phyloP scores from a whole-genome alignment of 2,888 invertebrate species.

The Pedicia rivosa region DNA sequence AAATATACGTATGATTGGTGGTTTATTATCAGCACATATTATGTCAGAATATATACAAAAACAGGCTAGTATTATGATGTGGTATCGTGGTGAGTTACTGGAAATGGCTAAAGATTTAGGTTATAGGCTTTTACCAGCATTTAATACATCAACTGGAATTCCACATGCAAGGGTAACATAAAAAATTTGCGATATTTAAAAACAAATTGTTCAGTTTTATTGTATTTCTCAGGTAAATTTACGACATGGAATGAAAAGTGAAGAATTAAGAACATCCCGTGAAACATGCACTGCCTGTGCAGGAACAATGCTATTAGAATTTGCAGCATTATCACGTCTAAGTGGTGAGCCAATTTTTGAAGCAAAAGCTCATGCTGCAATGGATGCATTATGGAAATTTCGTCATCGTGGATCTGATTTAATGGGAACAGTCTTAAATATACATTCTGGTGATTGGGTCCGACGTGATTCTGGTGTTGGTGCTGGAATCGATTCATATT shows the following conservation, averaged over 20 bases:
- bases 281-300: constrained; percentile 98
- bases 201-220: constrained; percentile 14
- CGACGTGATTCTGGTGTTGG: constrained; percentile 93
- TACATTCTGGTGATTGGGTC: constrained; percentile 98
- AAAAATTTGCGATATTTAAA: constrained; percentile 14
- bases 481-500: constrained; percentile 98
- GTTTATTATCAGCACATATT: constrained; percentile 83
- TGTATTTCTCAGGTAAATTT: too few species aligned
- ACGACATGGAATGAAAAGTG: constrained; percentile 63
- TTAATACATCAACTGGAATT: constrained; percentile 94
- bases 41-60: constrained; percentile 68
- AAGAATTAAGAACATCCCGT: constrained; percentile 52
- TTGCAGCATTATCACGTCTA: constrained; percentile 87
- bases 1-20: constrained; percentile 94
- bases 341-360: constrained; percentile 87
- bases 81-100: constrained; percentile 80
- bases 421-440: constrained; percentile 94
- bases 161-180: constrained; percentile 93
- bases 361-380: constrained; percentile 84
- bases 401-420: constrained; percentile 77
- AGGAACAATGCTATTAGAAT: constrained; percentile 93
- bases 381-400: constrained; percentile 94
- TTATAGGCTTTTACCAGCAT: constrained; percentile 85
- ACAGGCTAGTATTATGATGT: constrained; percentile 53
- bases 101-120: constrained; percentile 86